A percentile compares a stretch with the other conserved stretches of the same genome.
Evolutionary conservation across 2,113 vertebrate genomes (phyloP).

Genomic region (Ochotona curzoniae): DNA sequence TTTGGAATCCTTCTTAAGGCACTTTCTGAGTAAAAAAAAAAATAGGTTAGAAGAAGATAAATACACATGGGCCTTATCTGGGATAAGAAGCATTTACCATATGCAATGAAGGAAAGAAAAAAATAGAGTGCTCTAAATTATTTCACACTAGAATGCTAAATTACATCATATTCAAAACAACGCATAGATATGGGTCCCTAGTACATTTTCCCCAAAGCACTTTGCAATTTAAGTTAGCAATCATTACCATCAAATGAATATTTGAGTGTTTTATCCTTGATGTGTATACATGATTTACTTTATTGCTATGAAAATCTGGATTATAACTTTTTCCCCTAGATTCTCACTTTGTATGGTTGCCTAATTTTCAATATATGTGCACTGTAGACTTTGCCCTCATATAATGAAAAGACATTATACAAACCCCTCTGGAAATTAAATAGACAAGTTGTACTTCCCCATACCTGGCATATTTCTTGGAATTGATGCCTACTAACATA

Average conservation of each 20-base stretch:
- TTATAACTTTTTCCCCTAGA: conserved; percentile 26
- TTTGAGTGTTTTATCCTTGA: background rate
- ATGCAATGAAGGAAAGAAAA: background rate
- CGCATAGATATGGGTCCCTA: background rate
- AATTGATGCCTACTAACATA: conserved; percentile 43
- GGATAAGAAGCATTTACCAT: background rate
- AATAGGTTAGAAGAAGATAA: background rate
- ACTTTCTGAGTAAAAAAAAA: background rate
- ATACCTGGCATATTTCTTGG: conserved; percentile 67
- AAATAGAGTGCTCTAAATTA: background rate
- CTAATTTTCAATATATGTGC: conserved; percentile 30
- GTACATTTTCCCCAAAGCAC: conserved; percentile 31
- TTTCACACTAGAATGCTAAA: background rate
- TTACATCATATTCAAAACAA: background rate
- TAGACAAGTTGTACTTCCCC: conserved; percentile 57
- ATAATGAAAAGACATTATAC: conserved; percentile 40
- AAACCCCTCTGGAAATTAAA: conserved; percentile 75
- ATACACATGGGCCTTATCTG: background rate
- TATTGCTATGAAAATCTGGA: conserved; percentile 38
- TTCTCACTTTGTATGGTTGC: conserved; percentile 5
- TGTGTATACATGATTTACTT: background rate
- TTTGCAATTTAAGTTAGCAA: conserved; percentile 37
- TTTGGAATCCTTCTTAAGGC: background rate
- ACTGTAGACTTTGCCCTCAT: background rate
- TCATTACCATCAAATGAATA: conserved; percentile 29